Evolutionary conservation across 1,140 invertebrate genomes (phyloP), one percentile per base, ranked within the genome.

Genomic region (Leguminivora glycinivorella): DNA sequence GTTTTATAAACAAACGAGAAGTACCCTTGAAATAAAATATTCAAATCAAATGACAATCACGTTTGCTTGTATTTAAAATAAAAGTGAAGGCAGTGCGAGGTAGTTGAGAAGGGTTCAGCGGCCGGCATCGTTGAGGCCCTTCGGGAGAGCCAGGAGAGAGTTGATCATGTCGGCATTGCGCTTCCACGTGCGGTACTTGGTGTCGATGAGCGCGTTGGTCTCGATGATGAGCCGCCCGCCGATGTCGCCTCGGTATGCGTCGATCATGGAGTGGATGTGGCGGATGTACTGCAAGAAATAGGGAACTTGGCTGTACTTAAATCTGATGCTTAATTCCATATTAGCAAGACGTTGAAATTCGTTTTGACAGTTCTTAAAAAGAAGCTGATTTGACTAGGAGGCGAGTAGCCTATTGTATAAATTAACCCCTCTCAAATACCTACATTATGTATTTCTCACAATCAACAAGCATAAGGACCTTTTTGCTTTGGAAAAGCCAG

Each of bases 111-210:
- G 58, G 43, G 43, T 52, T 84, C 83, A 93, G 79, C 93, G 93
- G 68, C 95, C 95, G 17, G 94, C 95, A 72, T 95, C 95, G 72
- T 95, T 94, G 92, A 96, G 94, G 70, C 94, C 94, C 76, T 95
- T 95, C 12, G 95, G 95, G 29, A 96, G 80, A 26, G 94, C 94
- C 0, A 96, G 83, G 1, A 96, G 85, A 1, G 95, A 95, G 77
- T 96, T 96, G 70, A 96, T 96, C 4, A 96, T 86, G 76, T 96
- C 95, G 0, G 94, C 95, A 78, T 96, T 96, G 6, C 95, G 92
- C 83, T 96, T 96, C 78, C 77, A 82, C 12, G 79, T 73, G 31
- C 77, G 77, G 69, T 81, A 85, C 43, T 84, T 83, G 0, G 84
- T 85, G 71, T 89, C 77, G 9, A 84, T 71, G 14, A 80, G 69